Base-by-base conservation (phyloP, 1,140 invertebrate genomes). In the Microplitis mediator region DNA sequence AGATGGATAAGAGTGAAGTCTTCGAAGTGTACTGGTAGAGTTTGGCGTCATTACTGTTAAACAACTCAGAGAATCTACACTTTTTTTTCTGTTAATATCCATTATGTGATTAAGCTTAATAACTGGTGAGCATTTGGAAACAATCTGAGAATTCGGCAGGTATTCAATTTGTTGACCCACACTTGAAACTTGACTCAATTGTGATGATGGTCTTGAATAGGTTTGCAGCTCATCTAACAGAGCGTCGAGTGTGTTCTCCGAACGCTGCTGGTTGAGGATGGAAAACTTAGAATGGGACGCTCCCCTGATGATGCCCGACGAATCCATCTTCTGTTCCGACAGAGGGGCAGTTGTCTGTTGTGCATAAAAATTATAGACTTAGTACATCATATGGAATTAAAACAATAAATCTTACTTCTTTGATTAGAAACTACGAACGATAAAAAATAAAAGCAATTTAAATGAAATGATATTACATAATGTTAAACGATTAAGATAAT, bases 241-340 rank as follows among this genome's bases (percentile, higher is more conserved):
- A 92, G 94, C 93, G 92, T 97, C 95, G 92, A 97, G 94, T 91
- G 95, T 93, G 92, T 95, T 96, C 92, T 96, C 94, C 90, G 92
- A 88, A 90, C 92, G 91, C 88, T 91, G 88, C 85, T 85, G 82
- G 88, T 88, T 78, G 82, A 79, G 31, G 86, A 90, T 85, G 88
- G 90, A 84, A 88, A 88, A 77, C 86, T 89, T 77, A 88, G 82
- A 76, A 85, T 87, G 82, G 81, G 79, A 54, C 90, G 91, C 90
- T 89, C 91, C 90, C 89, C 90, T 88, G 90, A 90, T 78, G 92
- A 91, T 78, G 89, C 88, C 76, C 82, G 85, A 74, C 86, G 85
- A 80, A 80, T 81, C 85, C 85, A 84, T 71, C 84, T 84, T 83
- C 86, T 87, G 88, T 91, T 90, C 87, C 88, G 88, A 87, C 83